Conservation (phyloP, 1,140 invertebrate species). For the Matsumurasca onukii region DNA sequence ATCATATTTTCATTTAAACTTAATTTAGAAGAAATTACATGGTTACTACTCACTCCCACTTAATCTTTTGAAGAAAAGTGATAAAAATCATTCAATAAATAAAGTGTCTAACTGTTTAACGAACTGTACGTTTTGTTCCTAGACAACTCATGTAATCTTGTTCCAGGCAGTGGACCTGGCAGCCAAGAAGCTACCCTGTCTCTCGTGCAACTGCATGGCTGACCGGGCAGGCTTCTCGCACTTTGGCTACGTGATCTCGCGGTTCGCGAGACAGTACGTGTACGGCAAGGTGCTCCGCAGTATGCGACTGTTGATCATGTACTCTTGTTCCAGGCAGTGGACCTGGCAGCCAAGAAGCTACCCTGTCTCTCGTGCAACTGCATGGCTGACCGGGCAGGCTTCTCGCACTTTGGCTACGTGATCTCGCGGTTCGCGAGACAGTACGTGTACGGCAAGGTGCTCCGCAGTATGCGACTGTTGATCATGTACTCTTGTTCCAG, state of each 20-base stretch:
- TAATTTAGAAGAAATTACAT: too few species aligned
- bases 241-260: slow-evolving; percentile 7
- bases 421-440: not conserved
- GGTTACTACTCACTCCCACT: too few species aligned
- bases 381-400: not conserved
- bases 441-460: slow-evolving; percentile 1
- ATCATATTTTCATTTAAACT: too few species aligned
- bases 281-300: not conserved
- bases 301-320: slow-evolving; percentile 1
- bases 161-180: slow-evolving; percentile 16
- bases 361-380: slow-evolving; percentile 8
- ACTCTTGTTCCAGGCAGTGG: slow-evolving; percentile 5
- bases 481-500: not conserved
- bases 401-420: slow-evolving; percentile 14
- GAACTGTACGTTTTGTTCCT: too few species aligned
- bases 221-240: slow-evolving; percentile 3
- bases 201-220: slow-evolving; percentile 1
- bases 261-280: not conserved
- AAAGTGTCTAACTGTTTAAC: too few species aligned
- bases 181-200: slow-evolving; percentile 13
- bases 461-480: not conserved
- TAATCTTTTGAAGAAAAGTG: too few species aligned
- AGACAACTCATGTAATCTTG: too few species aligned
- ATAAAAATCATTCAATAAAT: too few species aligned
- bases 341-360: slow-evolving; percentile 17